A percentile compares a stretch with the other conserved stretches of the same genome.
Conservation (phyloP, 2,888 invertebrate genomes). For the Villa cingulata region DNA sequence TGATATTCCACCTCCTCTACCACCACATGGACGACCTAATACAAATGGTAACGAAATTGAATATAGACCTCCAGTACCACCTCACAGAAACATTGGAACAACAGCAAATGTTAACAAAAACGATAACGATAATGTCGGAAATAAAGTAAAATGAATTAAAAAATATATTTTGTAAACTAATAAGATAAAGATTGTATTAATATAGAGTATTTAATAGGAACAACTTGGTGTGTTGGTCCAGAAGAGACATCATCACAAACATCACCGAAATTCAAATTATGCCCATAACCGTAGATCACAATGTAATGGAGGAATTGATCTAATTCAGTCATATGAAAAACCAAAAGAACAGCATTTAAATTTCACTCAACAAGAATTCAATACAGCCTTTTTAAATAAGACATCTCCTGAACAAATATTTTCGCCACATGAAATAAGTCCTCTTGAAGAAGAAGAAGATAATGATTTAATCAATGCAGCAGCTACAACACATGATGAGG, state of each 20-base stretch:
- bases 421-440: constrained; percentile 18
- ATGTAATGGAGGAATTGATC: constrained; percentile 16
- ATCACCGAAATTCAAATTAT: constrained; percentile 24
- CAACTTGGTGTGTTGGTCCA: too few species aligned
- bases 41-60: constrained; percentile 45
- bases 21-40: constrained; percentile 39
- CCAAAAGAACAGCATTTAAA: constrained; percentile 19
- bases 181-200: too few species aligned
- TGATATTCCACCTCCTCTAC: constrained; percentile 38
- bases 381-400: constrained; percentile 19
- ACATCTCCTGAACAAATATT: constrained; percentile 18
- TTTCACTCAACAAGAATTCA: constrained; percentile 20
- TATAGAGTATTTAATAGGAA: too few species aligned
- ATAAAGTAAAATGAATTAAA: constrained; percentile 16
- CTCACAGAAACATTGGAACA: constrained; percentile 60
- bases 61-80: constrained; percentile 79
- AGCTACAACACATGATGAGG: constrained; percentile 13
- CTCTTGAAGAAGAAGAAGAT: constrained; percentile 13
- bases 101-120: constrained; percentile 39
- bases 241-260: constrained; percentile 26
- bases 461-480: constrained; percentile 9
- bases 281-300: constrained; percentile 18
- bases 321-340: constrained; percentile 17
- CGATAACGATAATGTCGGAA: constrained; percentile 14
- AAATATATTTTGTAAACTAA: too few species aligned